Base-by-base conservation (phyloP, 2,113 vertebrate species). In the Fulmarus glacialis region DNA sequence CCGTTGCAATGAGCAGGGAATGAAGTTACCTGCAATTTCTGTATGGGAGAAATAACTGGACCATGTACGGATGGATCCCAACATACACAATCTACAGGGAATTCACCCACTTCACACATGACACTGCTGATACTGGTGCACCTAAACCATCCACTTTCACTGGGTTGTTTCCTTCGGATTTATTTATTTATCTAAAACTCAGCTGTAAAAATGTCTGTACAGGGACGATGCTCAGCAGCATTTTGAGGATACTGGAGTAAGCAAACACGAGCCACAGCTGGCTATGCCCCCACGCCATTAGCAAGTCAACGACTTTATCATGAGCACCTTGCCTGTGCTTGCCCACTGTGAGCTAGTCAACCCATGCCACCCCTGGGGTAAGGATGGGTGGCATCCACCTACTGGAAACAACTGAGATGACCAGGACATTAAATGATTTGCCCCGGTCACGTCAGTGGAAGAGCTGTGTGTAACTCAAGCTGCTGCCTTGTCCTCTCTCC, bases 51-150 rank as follows among this genome's bases (percentile, higher is more conserved):
- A 82, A 8, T 10, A 64, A 42, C 19, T 30, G 43, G 15, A 48
- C 8, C 9, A 26, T 0, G 0, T 8, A 5, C 1, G 4, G 53
- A 22, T 16, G 29, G 47, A 80, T 59, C 16, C 38, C 52, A 32
- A 36, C 5, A 24, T 4, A 34, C 4, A 58, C 0, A 1, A 56
- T 0, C 4, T 38, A 30, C 5, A 27, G 38, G 38, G 47, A 75
- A 55, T 27, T 77, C 42, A 59, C 5, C 42, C 26, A 48, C 4
- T 14, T 21, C 19, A 45, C 58, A 36, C 26, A 15, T 0, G 10
- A 40, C 34, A 34, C 60, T 8, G 15, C 36, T 22, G 73, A 58
- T 9, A 27, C 27, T 6, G 15, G 26, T 9, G 40, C 45, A 64
- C 60, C 15, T 53, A 72, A 86, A 68, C 19, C 48, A 58, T 11